Base-by-base conservation (phyloP, 2,888 invertebrate species). In the Lobophora halterata region DNA sequence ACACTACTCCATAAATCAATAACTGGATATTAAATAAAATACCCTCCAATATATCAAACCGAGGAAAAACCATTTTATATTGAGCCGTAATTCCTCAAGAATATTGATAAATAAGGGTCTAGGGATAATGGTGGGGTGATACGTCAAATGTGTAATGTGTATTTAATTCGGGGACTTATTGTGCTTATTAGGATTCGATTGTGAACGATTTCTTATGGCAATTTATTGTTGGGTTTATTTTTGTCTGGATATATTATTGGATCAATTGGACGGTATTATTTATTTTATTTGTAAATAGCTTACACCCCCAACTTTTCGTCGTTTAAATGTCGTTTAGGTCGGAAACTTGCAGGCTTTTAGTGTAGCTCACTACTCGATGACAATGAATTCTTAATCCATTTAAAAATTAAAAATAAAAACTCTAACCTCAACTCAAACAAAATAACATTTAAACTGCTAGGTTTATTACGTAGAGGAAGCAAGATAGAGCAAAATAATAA, bases 21-120 rank as follows among this genome's bases (percentile, higher is more conserved):
- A 79, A 68, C 62, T 63, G 66, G 67, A 78, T 83, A 82, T 83
- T 81, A 79, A 81, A 83, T 82, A 80, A 81, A 79, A 78, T 75
- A 71, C 68, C 71, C 66, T 62, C 50, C 61, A 71, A 70, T 79
- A 78, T 77, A 79, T 80, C 76, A 74, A 62, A 70, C 70, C 59
- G 65, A 64, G 65, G 71, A 71, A 72, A 72, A 69, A 51, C 81
- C 78, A 70, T 33, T 48, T 23, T 60, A 42, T 26, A 23, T 13
- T 52, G 78, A 62, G 26, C 58, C 49, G 28, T 41, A 46, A 37
- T 38, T 49, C 58, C 50, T 56, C 41, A 46, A 30, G 24, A 21
- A 5, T 8, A 7, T 28, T 43, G 42, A 43, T 49, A 40, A 49
- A 36, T 48, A 37, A 38, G 40, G 72, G 36, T 60, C 72, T 43